Base-by-base conservation (phyloP, 1,140 invertebrate genomes). In the Zophobas morio region DNA sequence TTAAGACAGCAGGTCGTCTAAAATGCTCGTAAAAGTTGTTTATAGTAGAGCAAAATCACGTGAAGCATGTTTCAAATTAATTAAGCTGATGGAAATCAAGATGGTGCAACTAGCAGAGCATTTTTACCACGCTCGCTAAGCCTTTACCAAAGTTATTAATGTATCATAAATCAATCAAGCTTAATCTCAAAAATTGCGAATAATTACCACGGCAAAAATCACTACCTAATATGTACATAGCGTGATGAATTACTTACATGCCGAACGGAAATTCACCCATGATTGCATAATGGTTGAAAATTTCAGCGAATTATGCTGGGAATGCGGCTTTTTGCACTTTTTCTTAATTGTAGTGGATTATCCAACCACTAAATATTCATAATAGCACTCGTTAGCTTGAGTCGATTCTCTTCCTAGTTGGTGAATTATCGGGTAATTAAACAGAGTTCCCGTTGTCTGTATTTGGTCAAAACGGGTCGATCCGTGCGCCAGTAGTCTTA, bases 351-450 rank as follows among this genome's bases (percentile, higher is more conserved):
- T 36, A 33, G 46, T 36, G 49, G 57, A 66, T 75, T 75, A 46
- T 40, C 57, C 39, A 34, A 47, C 39, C 57, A 66, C 39, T 66
- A 42, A 66, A 42, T 66, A 66, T 66, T 66, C 60, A 74, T 71
- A 53, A 71, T 56, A 74, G 70, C 46, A 37, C 54, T 73, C 71
- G 54, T 78, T 57, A 78, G 54, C 37, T 42, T 36, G 3, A 40
- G 20, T 8, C 39, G n/a, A 74, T 42, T 74, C 70, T 79, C 78
- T 79, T 79, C 75, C 78, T 76, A 70, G 75, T 70, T 46, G 35
- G 57, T 79, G 75, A 79, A 79, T 79, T 79, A 79, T 76, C 66
- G 47, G 49, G 75, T 76, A 79, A 79, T 79, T 79, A 79, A 79
- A 47, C 40, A 74, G 51, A 66, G 70, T 54, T 54, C 72, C 73